These are phyloP conservation scores for Megaceryle alcyon DNA, from an alignment of 2,797 vertebrate genomes.

Conservation along the genomic window DNA sequence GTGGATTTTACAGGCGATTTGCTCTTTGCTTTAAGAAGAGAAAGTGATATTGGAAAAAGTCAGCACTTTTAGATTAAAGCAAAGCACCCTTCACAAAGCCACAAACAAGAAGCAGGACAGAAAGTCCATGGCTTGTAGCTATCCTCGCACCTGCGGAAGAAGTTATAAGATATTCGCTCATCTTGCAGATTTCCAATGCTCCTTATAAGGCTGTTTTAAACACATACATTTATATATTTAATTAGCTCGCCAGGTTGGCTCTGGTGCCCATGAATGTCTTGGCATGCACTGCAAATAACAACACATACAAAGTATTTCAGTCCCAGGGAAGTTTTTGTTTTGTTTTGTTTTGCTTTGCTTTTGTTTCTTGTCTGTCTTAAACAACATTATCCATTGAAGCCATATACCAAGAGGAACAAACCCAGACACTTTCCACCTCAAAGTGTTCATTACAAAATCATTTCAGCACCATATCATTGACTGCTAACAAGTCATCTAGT, in stretches of 20 bases:
- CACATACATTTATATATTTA: slow-evolving; percentile 83
- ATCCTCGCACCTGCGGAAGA: slow-evolving; percentile 93
- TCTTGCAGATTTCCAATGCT: slow-evolving; percentile 85
- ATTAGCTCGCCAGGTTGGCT: slow-evolving; percentile 82
- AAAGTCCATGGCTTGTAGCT: slow-evolving; percentile 91
- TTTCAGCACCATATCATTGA: not conserved
- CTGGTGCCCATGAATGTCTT: slow-evolving; percentile 82
- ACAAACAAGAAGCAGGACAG: slow-evolving; percentile 89
- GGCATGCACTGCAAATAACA: slow-evolving; percentile 85
- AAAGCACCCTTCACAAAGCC: slow-evolving; percentile 91
- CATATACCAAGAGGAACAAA: not conserved
- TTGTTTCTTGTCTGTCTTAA: slow-evolving; percentile 22
- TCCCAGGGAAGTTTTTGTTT: slow-evolving; percentile 54
- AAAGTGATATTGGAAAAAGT: slow-evolving; percentile 88
- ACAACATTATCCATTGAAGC: slow-evolving; percentile 4
- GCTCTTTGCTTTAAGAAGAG: slow-evolving; percentile 90
- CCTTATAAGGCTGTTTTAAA: slow-evolving; percentile 84
- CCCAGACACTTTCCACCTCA: slow-evolving; percentile 9
- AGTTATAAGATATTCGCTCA: slow-evolving; percentile 85
- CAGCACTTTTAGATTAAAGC: slow-evolving; percentile 92
- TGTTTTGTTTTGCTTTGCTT: slow-evolving; percentile 19
- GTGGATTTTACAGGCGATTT: slow-evolving; percentile 89
- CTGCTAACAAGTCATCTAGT: not conserved
- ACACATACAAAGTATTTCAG: slow-evolving; percentile 84
- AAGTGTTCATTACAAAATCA: not conserved